These are phyloP conservation scores for Promerops cafer DNA, from an alignment of 2,113 vertebrate species.

Conservation along the genomic window DNA sequence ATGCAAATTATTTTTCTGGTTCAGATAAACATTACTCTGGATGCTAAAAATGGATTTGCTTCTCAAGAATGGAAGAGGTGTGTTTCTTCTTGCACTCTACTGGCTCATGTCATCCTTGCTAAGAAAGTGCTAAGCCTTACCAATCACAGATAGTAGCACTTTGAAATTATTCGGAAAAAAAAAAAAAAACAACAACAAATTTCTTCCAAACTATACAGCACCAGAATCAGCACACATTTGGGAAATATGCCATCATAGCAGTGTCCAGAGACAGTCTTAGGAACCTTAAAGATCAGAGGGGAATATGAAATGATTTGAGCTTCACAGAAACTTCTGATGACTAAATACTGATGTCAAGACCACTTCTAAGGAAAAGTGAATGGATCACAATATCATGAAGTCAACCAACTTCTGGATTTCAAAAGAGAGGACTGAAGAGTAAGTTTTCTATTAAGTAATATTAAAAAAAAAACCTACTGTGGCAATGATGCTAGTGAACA, in stretches of 20 bases:
- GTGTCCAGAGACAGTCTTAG: neutral
- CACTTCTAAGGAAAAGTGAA: neutral
- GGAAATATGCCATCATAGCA: neutral
- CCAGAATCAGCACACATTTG: neutral
- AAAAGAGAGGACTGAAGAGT: neutral
- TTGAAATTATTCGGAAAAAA: neutral
- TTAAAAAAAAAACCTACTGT: neutral
- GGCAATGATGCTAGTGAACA: neutral
- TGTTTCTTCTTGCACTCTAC: neutral
- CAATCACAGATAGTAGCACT: neutral
- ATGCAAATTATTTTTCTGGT: neutral
- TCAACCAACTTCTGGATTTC: neutral
- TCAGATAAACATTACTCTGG: neutral
- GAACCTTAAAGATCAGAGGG: neutral
- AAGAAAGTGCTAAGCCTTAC: neutral
- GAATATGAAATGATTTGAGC: neutral
- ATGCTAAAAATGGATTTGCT: neutral
- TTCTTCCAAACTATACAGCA: neutral
- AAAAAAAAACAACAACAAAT: neutral
- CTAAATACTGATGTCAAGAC: neutral
- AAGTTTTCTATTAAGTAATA: neutral
- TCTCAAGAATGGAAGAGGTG: neutral
- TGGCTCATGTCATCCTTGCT: neutral
- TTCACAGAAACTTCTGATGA: neutral
- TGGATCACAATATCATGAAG: neutral